A percentile compares a stretch with the other conserved stretches of the same genome.
phyloP scores from a whole-genome alignment of 2,113 vertebrate species.

The Maccullochella peelii region DNA sequence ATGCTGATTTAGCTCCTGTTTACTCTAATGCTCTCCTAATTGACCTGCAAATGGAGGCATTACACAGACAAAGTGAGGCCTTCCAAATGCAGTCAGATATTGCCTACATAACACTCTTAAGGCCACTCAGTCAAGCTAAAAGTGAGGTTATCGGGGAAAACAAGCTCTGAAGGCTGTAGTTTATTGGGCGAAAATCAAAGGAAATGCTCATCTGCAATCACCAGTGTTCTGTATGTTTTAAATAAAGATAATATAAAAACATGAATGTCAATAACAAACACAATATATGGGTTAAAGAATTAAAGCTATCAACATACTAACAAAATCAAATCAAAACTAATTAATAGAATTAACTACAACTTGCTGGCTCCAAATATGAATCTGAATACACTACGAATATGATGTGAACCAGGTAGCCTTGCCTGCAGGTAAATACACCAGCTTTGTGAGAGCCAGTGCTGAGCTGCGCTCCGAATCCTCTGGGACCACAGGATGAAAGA shows the following conservation, averaged over 20 bases:
- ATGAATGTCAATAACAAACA: not conserved
- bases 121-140: slow-evolving; percentile 12
- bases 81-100: slow-evolving; percentile 30
- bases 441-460: slow-evolving; percentile 13
- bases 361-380: not conserved
- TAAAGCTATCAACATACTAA: not conserved
- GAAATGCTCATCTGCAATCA: not conserved
- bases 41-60: slow-evolving; percentile 58
- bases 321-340: not conserved
- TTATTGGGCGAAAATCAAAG: not conserved
- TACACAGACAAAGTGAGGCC: slow-evolving; percentile 25
- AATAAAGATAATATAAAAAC: not conserved
- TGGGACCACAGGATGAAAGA: slow-evolving; percentile 54
- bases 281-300: not conserved
- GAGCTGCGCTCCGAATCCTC: slow-evolving; percentile 41
- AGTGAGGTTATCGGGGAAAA: slow-evolving; percentile 16
- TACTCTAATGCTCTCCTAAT: slow-evolving; percentile 52
- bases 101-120: slow-evolving; percentile 16
- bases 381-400: not conserved
- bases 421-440: not conserved
- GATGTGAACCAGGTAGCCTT: not conserved
- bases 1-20: slow-evolving; percentile 56
- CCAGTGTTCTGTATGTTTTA: not conserved
- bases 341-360: not conserved
- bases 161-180: not conserved